Evolutionary conservation across 2,797 vertebrate genomes (phyloP).

Genomic region (Malacoctenus gilli): DNA sequence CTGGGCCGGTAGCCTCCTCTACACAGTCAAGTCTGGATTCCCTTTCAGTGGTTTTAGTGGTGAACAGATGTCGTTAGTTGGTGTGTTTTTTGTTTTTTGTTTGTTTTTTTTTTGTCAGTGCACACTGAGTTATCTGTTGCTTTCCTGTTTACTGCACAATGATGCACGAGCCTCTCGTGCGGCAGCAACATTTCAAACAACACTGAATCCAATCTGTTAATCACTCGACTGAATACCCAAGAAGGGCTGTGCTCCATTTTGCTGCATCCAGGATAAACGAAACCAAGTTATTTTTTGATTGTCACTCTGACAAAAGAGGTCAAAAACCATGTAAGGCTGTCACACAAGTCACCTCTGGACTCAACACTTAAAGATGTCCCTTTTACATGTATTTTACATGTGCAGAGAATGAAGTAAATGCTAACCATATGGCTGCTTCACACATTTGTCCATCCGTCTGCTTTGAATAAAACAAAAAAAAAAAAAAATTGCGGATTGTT

Average conservation of each 20-base stretch:
- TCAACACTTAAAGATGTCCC: conserved; percentile 32
- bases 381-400: conserved; percentile 38
- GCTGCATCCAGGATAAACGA: neutral
- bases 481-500: neutral
- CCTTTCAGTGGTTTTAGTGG: neutral
- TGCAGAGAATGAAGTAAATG: conserved; percentile 46
- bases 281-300: conserved; percentile 13
- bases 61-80: conserved; percentile 13
- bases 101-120: neutral
- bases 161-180: neutral
- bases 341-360: conserved; percentile 25
- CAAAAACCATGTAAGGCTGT: conserved; percentile 7
- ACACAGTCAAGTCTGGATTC: conserved; percentile 10
- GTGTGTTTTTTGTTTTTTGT: neutral
- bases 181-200: conserved; percentile 6
- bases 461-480: conserved; percentile 21
- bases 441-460: conserved; percentile 58
- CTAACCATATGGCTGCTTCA: conserved; percentile 55
- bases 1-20: conserved; percentile 20
- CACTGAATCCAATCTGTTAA: neutral
- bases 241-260: neutral
- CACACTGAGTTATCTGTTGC: neutral
- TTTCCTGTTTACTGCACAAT: conserved; percentile 2
- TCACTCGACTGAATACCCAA: conserved; percentile 8
- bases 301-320: neutral